Conservation (phyloP, 37 sponge, comb jelly and placozoan genomes). For the Theonella swinhoei region DNA sequence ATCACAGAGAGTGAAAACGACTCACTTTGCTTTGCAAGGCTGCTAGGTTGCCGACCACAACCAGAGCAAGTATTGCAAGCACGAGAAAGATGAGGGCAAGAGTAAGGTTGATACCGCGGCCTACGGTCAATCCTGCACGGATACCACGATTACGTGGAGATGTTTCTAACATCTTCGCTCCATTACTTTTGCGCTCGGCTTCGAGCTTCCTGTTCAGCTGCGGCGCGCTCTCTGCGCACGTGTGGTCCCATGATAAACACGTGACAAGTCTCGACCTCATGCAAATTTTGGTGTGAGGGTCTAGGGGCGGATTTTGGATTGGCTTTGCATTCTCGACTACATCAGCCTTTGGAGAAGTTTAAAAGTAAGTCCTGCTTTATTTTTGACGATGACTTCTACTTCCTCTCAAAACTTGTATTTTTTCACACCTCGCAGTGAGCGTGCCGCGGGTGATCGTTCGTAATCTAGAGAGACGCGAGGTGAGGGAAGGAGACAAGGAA, state of each 20-base stretch:
- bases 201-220: too few relatives aligned
- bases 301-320: too few relatives aligned
- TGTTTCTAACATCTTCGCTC: background rate
- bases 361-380: too few relatives aligned
- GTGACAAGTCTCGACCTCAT: too few relatives aligned
- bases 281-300: too few relatives aligned
- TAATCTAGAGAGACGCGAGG: conserved; percentile 45
- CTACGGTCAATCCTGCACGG: conserved; percentile 31
- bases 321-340: too few relatives aligned
- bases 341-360: too few relatives aligned
- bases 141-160: background rate
- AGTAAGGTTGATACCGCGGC: conserved; percentile 45
- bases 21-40: background rate
- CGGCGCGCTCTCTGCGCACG: too few relatives aligned
- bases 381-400: too few relatives aligned
- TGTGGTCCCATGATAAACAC: too few relatives aligned
- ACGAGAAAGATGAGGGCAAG: conserved; percentile 37
- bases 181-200: too few relatives aligned
- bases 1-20: background rate
- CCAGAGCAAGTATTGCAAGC: conserved; percentile 36
- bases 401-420: too few relatives aligned
- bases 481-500: conserved; percentile 58
- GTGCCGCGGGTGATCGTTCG: conserved; percentile 70
- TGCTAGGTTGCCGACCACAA: conserved; percentile 48
- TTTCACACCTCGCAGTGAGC: conserved; percentile 32